A percentile compares a stretch with the other conserved stretches of the same genome.
Conservation (phyloP, 2,797 vertebrate genomes). For the Phoebastria nigripes region DNA sequence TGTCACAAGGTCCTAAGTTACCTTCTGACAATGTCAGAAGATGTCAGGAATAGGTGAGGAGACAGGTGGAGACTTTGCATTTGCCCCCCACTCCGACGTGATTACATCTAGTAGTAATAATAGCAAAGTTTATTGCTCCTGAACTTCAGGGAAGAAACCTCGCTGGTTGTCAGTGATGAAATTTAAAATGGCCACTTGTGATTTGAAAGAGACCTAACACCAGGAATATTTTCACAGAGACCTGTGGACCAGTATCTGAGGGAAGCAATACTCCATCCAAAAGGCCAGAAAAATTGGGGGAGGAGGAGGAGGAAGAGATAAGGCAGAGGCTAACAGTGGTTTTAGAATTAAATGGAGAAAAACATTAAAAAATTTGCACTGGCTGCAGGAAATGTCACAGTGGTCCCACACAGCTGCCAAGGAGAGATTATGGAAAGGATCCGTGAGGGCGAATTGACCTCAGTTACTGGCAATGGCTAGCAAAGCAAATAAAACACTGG, state of each 20-base stretch:
- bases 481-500: not conserved
- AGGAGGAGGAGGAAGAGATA: not conserved
- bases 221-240: not conserved
- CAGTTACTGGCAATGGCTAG: not conserved
- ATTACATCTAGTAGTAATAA: not conserved
- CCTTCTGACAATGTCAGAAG: not conserved
- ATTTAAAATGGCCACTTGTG: not conserved
- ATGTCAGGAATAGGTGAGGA: not conserved
- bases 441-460: not conserved
- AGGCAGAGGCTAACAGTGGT: not conserved
- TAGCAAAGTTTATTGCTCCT: not conserved
- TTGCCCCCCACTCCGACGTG: rapidly evolving
- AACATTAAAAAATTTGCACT: not conserved
- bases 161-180: not conserved
- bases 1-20: not conserved
- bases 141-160: not conserved
- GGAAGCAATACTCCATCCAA: not conserved
- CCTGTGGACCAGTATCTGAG: not conserved
- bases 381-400: not conserved
- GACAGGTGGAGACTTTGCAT: not conserved
- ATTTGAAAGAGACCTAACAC: not conserved
- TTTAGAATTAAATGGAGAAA: not conserved
- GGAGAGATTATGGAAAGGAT: not conserved
- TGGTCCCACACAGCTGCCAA: not conserved
- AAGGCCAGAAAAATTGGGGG: not conserved